Base-by-base conservation (phyloP, 2,888 invertebrate species). In the Allacma fusca region DNA sequence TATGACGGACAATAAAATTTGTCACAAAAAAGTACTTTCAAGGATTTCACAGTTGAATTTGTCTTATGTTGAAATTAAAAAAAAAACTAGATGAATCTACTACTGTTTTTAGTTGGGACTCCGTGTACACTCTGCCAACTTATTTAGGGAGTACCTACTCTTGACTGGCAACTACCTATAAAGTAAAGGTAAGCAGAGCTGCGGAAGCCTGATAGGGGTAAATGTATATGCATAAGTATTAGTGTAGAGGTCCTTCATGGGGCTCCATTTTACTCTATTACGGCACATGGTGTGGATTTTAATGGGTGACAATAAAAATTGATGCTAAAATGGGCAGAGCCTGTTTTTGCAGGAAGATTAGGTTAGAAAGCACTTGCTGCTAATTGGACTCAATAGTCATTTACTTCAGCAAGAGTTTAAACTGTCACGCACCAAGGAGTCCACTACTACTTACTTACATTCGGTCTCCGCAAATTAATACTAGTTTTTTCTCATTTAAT, bases 401-500 rank as follows among this genome's bases (percentile, higher is more conserved):
- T 50, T 50, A 50, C 50, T 50, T 16, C 2, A 40, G 40, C 40
- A 40, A 40, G 40, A 50, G 50, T 50, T 50, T 50, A 50, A 50
- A 50, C n/a, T 50, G 50, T 50, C 50, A 50, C 50, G 50, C 50
- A 50, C 19, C 9, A 50, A 50, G 50, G 50, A 50, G 50, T 50
- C 50, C n/a, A 50, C 50, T 5, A 16, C 19, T 19, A 50, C 50
- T 50, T 34, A 50, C 19, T 50, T 50, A 12, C 19, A 50, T 5
- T 2, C n/a, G 50, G 50, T 50, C 50, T 50, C n/a, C 19, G 16
- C 19, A 50, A 16, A 50, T 50, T 50, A 50, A 50, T 50, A n/a
- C 50, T n/a, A 16, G 50, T 50, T 50, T 50, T 50, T 50, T 50
- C 50, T 50, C 50, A 50, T 50, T 50, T 50, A 50, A 50, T 50